Base-by-base conservation (phyloP, 2,888 invertebrate genomes). In the Drosophila merina region DNA sequence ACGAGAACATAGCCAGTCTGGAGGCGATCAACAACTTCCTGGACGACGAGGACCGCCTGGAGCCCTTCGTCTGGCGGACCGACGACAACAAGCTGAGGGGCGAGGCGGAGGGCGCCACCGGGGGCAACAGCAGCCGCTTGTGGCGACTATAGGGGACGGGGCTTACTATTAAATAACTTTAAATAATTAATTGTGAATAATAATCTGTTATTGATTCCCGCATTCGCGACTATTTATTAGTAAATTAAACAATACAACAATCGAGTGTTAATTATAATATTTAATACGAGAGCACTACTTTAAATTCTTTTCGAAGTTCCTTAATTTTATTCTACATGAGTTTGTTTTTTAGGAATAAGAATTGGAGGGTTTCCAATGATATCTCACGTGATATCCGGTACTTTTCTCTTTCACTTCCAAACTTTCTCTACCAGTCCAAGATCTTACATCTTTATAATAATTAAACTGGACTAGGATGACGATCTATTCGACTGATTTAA, bases 11-110 rank as follows among this genome's bases (percentile, higher is more conserved):
- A 1, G 97, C 96, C 89, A 96, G 96, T 51, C 93, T 97, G 89
- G 97, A 98, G 89, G 94, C 95, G 12, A 93, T 98, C 47, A 98
- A 98, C 88, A 94, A 95, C 83, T 92, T 95, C 74, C 92, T 98
- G 33, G 97, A 97, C 28, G 93, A 95, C 50, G 95, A 96, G 14
- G 96, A 97, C 78, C 93, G 97, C 10, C 92, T 98, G 42, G 97
- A 97, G 89, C 96, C 97, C 0, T 98, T 98, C 89, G 95, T 96
- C 0, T 97, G 97, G 97, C 96, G 95, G n/a, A 95, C 95, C 9
- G 95, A 95, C 76, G 89, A 90, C 50, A 89, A 86, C 51, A 89
- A 89, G 60, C 51, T 84, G 60, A 74, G 88, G 3, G 89, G 89
- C 12, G 86, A 88, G 60, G 89, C 89, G 1, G 89, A 89, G 42